Evolutionary conservation across 2,113 vertebrate genomes (phyloP).

Genomic region (Caracal caracal): DNA sequence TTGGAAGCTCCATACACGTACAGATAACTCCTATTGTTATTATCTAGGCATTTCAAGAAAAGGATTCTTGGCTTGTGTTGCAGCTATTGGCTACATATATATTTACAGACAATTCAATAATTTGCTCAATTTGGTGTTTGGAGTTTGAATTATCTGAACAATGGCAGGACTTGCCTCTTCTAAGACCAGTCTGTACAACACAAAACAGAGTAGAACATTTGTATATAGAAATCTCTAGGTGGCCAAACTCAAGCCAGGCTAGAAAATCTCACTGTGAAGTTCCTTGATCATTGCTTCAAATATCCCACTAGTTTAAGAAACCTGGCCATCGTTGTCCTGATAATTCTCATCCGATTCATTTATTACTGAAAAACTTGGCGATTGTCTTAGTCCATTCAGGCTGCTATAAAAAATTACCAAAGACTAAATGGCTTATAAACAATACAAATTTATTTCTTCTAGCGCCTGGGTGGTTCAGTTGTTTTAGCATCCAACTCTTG

Average conservation of each 20-base stretch:
- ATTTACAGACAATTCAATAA: not conserved
- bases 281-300: not conserved
- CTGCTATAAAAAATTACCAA: not conserved
- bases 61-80: not conserved
- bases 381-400: not conserved
- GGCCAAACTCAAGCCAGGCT: not conserved
- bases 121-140: not conserved
- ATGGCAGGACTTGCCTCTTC: not conserved
- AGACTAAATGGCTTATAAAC: not conserved
- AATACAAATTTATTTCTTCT: not conserved
- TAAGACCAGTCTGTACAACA: not conserved
- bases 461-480: too few species aligned
- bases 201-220: not conserved
- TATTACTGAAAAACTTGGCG: not conserved
- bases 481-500: too few species aligned
- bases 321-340: not conserved
- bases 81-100: not conserved
- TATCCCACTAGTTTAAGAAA: constrained; percentile 14
- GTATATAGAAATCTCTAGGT: not conserved
- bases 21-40: not conserved
- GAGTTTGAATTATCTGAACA: not conserved
- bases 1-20: not conserved
- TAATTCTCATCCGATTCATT: not conserved
- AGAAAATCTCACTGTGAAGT: not conserved
- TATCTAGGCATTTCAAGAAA: not conserved